Base-by-base conservation (phyloP, 2,888 invertebrate species). In the Lissonota sp. region DNA sequence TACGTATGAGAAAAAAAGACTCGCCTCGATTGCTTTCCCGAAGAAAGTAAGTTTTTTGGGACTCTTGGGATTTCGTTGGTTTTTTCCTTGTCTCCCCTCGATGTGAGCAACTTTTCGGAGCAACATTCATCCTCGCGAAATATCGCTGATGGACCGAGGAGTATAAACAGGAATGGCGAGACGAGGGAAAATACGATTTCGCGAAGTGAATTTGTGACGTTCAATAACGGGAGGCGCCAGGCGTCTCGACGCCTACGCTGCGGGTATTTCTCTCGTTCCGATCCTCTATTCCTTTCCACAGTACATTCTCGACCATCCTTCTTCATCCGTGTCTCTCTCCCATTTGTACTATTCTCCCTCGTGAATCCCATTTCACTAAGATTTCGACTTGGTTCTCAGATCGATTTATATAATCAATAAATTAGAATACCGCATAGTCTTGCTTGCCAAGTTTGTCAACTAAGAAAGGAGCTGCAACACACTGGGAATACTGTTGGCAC, bases 211-310 rank as follows among this genome's bases (percentile, higher is more conserved):
- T 76, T 76, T 71, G 71, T 67, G 66, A 63, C 75, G 80, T 71
- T 80, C 80, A 67, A 80, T 80, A n/a, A 86, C 75, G 66, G 26
- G 78, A 80, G 88, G 86, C 88, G 88, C 88, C 88, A 85, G 86
- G 83, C 85, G 69, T 83, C 86, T 80, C 76, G 87, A 83, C 86
- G 88, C 86, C 84, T 82, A 84, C 69, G 60, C 79, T 83, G 86
- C 85, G 82, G 84, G 73, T 63, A 71, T 84, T 82, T 74, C 69
- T 46, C 49, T 40, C 4, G 4, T 37, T 14, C 6, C 8, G 39
- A 60, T 7, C 39, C 26, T 60, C 26, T 39, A 7, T 49, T 5
- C 26, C 26, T 26, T 26, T 3, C 26, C 3, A 26, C 26, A 26
- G 26, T 26, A 26, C 26, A 26, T 26, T 26, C 26, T 60, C 16